Evolutionary conservation across 2,888 invertebrate species (phyloP), one percentile per base, ranked within the genome.

Genomic region (Anaspis maculata): DNA sequence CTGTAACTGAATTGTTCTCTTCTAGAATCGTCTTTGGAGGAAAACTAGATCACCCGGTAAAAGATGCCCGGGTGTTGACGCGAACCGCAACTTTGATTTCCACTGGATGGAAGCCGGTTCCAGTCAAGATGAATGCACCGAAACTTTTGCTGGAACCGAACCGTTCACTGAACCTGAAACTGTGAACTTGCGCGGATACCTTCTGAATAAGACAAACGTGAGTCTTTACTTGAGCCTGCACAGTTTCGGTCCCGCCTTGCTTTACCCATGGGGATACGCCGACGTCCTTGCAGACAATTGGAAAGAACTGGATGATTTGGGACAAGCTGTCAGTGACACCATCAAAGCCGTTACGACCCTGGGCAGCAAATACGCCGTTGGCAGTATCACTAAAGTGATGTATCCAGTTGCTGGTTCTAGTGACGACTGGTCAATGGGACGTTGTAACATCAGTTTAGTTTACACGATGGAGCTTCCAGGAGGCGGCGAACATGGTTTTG

Each of bases 71-170:
- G 87, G 87, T 7, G 76, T 76, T 0, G 87, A 87, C 52, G 76
- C 75, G 0, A 87, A 87, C 59, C 68, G 86, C 2, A 87, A 87
- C 63, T 87, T 76, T 49, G 81, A 73, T 32, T 75, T 74, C 51
- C 66, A 71, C 39, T 86, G 84, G 83, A 76, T 72, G 66, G 71
- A 42, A 38, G 35, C 22, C 7, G 64, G 62, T 3, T 54, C 62
- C 9, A 58, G 58, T 37, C 15, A 19, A 5, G 32, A 52, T 22
- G 55, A 57, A 12, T 73, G 73, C 46, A 51, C 57, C 14, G 67
- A 68, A n/a, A 64, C 57, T 9, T 73, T 62, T 51, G 60, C 62
- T 10, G 74, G 74, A 3, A 41, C 55, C 1, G 21, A 31, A 5
- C 56, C 67, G 2, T 69, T 69, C 46, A 71, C 71, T 1, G 73